A percentile compares a stretch with the other conserved stretches of the same genome.
phyloP scores from a whole-genome alignment of 1,140 invertebrate species.

The Trigoniulus corallinus region DNA sequence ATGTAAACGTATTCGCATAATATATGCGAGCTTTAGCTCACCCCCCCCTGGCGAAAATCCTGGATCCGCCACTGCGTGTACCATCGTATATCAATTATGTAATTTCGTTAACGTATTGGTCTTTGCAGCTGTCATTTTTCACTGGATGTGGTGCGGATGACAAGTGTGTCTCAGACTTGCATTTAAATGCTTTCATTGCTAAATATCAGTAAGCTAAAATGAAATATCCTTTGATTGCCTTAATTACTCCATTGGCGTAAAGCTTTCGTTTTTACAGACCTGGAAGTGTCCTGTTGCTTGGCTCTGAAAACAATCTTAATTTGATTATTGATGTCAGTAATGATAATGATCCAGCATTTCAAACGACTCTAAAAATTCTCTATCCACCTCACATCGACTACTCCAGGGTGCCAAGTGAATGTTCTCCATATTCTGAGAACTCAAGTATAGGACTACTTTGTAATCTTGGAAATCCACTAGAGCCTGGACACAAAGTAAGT shows the following conservation, averaged over 20 bases:
- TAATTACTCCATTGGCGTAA: too few relatives aligned
- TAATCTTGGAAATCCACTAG: not conserved
- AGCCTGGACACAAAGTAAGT: not conserved
- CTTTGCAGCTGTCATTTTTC: not conserved
- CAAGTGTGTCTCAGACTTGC: not conserved
- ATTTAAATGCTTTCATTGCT: not conserved
- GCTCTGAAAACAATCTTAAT: not conserved
- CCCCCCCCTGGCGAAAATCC: too few relatives aligned
- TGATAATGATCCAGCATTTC: not conserved
- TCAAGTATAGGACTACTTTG: not conserved
- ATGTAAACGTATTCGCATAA: too few relatives aligned
- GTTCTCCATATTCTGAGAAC: not conserved
- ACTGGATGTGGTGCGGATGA: not conserved
- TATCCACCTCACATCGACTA: not conserved
- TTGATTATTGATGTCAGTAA: not conserved
- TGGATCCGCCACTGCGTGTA: too few relatives aligned
- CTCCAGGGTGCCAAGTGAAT: not conserved
- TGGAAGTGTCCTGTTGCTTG: not conserved
- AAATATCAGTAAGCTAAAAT: not conserved
- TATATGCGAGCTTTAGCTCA: too few relatives aligned
- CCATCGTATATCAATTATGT: too few relatives aligned
- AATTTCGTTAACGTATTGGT: not conserved
- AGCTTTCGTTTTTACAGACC: not conserved
- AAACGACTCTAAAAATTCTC: not conserved
- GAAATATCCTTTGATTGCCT: too few relatives aligned